Percentiles rank a stretch among this genome's conserved stretches.
phyloP scores from a whole-genome alignment of 1,140 invertebrate species.

The Zaprionus vittiger region DNA sequence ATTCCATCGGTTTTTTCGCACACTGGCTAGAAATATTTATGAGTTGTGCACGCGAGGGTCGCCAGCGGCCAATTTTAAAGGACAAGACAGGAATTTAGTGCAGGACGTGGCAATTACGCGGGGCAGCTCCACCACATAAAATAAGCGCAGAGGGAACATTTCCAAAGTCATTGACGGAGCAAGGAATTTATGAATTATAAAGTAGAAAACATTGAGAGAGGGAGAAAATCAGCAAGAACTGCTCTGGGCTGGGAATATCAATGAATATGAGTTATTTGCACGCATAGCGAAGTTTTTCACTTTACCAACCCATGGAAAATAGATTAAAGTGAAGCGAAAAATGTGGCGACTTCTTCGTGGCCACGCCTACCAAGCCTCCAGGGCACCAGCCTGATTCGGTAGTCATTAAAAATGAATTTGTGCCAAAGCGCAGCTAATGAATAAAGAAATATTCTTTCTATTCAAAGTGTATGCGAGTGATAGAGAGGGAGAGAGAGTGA shows the following conservation, averaged over 20 bases:
- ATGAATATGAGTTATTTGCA: conserved; percentile 80
- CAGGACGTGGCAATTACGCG: conserved; percentile 68
- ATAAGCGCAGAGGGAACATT: conserved; percentile 55
- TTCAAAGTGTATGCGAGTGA: conserved; percentile 5
- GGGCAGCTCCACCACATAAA: conserved; percentile 10
- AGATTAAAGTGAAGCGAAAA: conserved; percentile 69
- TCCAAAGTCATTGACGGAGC: conserved; percentile 72
- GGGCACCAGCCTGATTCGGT: background rate
- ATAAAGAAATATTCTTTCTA: conserved; percentile 67
- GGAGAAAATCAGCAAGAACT: background rate
- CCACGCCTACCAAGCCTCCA: background rate
- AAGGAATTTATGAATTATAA: conserved; percentile 73
- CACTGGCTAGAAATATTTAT: conserved; percentile 48
- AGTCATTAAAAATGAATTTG: conserved; percentile 81
- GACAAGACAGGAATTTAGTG: conserved; percentile 65
- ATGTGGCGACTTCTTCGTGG: conserved; percentile 11
- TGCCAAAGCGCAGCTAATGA: conserved; percentile 79
- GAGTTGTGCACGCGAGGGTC: conserved; percentile 44
- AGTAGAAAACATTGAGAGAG: conserved; percentile 17
- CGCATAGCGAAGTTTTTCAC: conserved; percentile 72
- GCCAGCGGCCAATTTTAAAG: conserved; percentile 55
- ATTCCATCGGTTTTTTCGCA: conserved; percentile 15
- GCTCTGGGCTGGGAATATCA: conserved; percentile 61
- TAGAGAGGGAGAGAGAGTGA: background rate
- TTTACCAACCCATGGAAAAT: conserved; percentile 81